Percentiles rank a stretch among this genome's conserved stretches.
Conservation (phyloP, 2,888 invertebrate species). For the Dryadula phaetusa region DNA sequence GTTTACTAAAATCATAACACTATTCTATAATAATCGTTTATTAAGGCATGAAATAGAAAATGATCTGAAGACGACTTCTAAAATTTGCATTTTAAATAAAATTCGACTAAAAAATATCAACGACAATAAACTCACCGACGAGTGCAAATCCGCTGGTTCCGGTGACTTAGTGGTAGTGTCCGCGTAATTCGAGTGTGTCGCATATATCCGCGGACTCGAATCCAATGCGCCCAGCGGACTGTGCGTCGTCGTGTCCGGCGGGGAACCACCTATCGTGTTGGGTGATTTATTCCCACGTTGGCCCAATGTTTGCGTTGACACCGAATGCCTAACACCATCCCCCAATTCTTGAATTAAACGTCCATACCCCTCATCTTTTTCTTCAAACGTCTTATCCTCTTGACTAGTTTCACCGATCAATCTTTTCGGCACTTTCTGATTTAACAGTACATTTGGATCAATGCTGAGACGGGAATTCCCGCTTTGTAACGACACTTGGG, state of each 20-base stretch:
- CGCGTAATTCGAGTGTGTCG: slow-evolving; percentile 62
- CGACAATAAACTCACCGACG: slow-evolving; percentile 72
- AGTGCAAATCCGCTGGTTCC: slow-evolving; percentile 71
- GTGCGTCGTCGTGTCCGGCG: slow-evolving; percentile 94
- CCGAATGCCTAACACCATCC: slow-evolving; percentile 84
- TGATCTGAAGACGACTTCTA: too few relatives aligned
- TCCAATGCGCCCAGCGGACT: slow-evolving; percentile 88
- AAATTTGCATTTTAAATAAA: too few relatives aligned
- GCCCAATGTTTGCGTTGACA: slow-evolving; percentile 89
- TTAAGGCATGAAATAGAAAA: too few relatives aligned
- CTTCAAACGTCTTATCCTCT: slow-evolving; percentile 46
- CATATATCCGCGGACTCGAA: slow-evolving; percentile 54
- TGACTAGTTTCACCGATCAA: slow-evolving; percentile 41
- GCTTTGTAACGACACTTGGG: slow-evolving; percentile 64
- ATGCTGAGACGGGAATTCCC: slow-evolving; percentile 79
- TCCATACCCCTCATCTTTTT: slow-evolving; percentile 55
- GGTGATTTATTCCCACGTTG: slow-evolving; percentile 63
- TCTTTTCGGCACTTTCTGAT: slow-evolving; percentile 58
- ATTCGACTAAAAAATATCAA: too few relatives aligned
- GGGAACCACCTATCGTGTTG: slow-evolving; percentile 63
- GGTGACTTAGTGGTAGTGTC: slow-evolving; percentile 79
- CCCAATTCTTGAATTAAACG: slow-evolving; percentile 57
- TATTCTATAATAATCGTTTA: too few relatives aligned
- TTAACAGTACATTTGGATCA: slow-evolving; percentile 84
- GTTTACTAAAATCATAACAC: too few relatives aligned